These are phyloP conservation scores for Dioctria rufipes DNA, from an alignment of 2,888 invertebrate species.

Conservation along the genomic window DNA sequence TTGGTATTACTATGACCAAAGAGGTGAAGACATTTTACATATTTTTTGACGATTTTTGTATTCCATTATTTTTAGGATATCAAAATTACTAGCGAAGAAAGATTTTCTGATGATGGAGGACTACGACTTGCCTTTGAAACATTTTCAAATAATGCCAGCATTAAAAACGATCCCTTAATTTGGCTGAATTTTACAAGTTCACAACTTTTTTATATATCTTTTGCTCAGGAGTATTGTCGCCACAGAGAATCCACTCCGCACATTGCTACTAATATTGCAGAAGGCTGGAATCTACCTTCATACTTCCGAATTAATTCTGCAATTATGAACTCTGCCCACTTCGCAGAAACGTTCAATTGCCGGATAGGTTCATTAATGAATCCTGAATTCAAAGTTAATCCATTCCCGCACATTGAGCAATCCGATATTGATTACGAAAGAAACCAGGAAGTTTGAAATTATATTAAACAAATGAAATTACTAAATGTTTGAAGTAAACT, in stretches of 20 bases:
- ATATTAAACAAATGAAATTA: no score
- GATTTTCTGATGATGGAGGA: conserved; percentile 53
- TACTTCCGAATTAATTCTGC: conserved; percentile 53
- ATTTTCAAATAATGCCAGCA: conserved; percentile 8
- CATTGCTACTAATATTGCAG: conserved; percentile 24
- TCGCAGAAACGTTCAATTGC: conserved; percentile 51
- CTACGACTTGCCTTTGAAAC: conserved; percentile 45
- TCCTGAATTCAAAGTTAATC: conserved; percentile 54
- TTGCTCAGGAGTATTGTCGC: conserved; percentile 51
- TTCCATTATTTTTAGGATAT: conserved; percentile 50
- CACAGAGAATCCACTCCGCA: neutral
- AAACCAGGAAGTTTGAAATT: neutral
- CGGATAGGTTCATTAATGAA: conserved; percentile 54
- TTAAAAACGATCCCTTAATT: conserved; percentile 32
- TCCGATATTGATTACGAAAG: conserved; percentile 42
- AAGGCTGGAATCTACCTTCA: conserved; percentile 36
- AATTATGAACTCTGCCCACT: conserved; percentile 50
- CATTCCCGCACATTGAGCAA: conserved; percentile 54
- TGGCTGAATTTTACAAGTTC: conserved; percentile 51
- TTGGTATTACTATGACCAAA: conserved; percentile 34
- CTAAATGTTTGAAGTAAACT: no score
- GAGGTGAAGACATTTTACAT: conserved; percentile 32
- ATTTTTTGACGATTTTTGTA: neutral
- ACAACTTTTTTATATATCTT: conserved; percentile 49
- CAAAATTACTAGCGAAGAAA: conserved; percentile 24